phyloP scores from a whole-genome alignment of 2,113 vertebrate species.

The Egretta garzetta region DNA sequence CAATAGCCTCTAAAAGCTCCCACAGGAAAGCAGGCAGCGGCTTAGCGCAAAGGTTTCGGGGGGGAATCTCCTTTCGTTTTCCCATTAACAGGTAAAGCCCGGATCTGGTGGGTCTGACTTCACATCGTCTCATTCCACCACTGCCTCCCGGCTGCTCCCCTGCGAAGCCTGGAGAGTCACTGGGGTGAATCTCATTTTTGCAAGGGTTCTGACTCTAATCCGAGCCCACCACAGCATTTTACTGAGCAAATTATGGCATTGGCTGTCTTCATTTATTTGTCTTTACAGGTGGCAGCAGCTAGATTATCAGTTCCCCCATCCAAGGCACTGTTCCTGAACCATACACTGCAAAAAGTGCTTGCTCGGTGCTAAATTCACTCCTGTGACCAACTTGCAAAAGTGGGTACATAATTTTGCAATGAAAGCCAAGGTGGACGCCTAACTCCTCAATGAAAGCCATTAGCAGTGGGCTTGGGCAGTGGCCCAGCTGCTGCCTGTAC shows the following conservation, averaged over 20 bases:
- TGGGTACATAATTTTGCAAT: neutral
- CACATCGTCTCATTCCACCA: accelerated
- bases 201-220: neutral
- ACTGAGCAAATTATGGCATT: neutral
- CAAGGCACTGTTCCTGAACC: neutral
- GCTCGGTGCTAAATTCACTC: neutral
- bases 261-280: neutral
- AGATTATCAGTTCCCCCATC: neutral
- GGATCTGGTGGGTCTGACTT: neutral
- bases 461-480: neutral
- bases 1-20: conserved; percentile 17
- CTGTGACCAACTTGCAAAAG: neutral
- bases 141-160: neutral
- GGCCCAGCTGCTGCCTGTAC: neutral
- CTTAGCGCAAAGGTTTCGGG: conserved; percentile 39
- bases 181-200: neutral
- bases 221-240: neutral
- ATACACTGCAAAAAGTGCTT: accelerated
- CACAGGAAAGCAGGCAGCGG: conserved; percentile 30
- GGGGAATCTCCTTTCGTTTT: conserved; percentile 53
- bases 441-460: accelerated
- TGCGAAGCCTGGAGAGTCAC: accelerated
- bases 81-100: neutral
- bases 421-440: neutral
- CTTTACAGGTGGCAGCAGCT: neutral